Percentiles rank a stretch among this genome's conserved stretches.
Conservation (phyloP, 2,797 vertebrate species). For the Mareca penelope region DNA sequence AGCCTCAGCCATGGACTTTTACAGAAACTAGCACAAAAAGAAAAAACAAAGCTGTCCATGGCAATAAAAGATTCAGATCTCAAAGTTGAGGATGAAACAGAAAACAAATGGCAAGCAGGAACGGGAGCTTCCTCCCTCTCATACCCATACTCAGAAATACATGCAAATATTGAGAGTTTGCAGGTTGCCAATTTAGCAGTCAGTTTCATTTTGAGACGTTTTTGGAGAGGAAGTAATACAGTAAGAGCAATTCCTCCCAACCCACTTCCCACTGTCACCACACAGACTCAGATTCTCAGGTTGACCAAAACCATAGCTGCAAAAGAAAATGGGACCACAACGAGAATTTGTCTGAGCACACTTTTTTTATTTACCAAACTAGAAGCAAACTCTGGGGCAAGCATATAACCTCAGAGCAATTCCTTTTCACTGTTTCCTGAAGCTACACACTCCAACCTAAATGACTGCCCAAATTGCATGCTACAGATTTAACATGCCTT, state of each 20-base stretch:
- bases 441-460: neutral
- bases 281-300: constrained; percentile 9
- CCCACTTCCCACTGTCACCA: neutral
- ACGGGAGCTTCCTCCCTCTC: neutral
- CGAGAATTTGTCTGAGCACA: neutral
- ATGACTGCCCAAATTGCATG: neutral
- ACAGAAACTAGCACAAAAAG: neutral
- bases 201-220: constrained; percentile 50
- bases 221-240: constrained; percentile 59
- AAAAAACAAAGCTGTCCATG: neutral
- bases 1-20: neutral
- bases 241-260: constrained; percentile 43
- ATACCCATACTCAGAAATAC: neutral
- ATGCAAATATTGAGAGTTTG: constrained; percentile 34
- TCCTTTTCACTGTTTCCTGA: neutral
- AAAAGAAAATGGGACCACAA: neutral
- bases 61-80: neutral
- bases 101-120: constrained; percentile 25
- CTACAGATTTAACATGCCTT: neutral
- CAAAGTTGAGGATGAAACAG: neutral
- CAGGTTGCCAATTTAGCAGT: constrained; percentile 37
- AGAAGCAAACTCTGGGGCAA: neutral
- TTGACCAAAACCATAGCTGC: neutral
- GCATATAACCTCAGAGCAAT: neutral
- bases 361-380: neutral